phyloP scores from a whole-genome alignment of 1,140 invertebrate species.

The Reticulitermes speratus region DNA sequence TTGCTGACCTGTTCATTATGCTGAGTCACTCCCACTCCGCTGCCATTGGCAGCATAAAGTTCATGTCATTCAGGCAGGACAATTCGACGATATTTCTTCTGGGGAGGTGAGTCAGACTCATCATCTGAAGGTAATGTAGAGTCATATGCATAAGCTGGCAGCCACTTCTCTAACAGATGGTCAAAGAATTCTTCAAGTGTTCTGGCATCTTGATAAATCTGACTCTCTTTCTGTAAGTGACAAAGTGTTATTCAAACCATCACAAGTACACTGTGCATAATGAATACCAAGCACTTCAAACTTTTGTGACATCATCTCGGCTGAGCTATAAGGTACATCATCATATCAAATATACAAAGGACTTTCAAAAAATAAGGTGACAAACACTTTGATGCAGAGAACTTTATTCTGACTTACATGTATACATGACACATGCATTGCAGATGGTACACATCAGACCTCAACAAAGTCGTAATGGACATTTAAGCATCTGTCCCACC shows the following conservation, averaged over 20 bases:
- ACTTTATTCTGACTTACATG: too few species aligned
- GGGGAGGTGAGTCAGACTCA: constrained; percentile 54
- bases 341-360: background rate
- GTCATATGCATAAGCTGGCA: constrained; percentile 69
- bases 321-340: background rate
- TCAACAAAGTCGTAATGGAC: too few species aligned
- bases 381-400: too few species aligned
- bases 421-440: too few species aligned
- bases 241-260: constrained; percentile 32
- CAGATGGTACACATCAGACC: too few species aligned
- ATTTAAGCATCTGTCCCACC: too few species aligned
- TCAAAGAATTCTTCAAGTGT: constrained; percentile 84
- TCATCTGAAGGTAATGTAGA: constrained; percentile 51
- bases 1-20: background rate
- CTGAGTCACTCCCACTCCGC: background rate
- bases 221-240: constrained; percentile 69
- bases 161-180: constrained; percentile 74
- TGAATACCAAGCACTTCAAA: constrained; percentile 13
- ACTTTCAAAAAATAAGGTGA: too few species aligned
- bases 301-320: background rate
- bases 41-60: background rate
- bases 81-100: constrained; percentile 56
- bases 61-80: constrained; percentile 24
- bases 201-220: constrained; percentile 80
- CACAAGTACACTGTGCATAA: constrained; percentile 23